phyloP scores from a whole-genome alignment of 1,140 invertebrate genomes.

The Drosophila mayri region DNA sequence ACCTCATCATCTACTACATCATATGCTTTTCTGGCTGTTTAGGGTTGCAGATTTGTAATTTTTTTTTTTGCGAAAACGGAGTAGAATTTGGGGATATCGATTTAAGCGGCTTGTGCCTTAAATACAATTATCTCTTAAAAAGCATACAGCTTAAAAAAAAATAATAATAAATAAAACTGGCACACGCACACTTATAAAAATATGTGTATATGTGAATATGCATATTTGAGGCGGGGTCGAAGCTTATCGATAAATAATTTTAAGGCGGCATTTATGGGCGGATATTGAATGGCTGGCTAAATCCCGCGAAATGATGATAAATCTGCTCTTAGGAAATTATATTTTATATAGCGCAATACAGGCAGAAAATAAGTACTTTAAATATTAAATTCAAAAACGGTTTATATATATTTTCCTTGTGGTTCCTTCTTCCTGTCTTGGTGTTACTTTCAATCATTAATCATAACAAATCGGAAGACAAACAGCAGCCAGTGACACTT shows the following conservation, averaged over 20 bases:
- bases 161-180: neutral
- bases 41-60: conserved; percentile 1
- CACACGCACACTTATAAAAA: neutral
- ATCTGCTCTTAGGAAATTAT: conserved; percentile 11
- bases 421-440: neutral
- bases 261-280: conserved; percentile 32
- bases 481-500: conserved; percentile 51
- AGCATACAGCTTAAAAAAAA: conserved; percentile 14
- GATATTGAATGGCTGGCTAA: conserved; percentile 37
- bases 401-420: neutral
- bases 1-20: no score
- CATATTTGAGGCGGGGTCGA: conserved; percentile 26
- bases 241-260: conserved; percentile 43
- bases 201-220: conserved; percentile 10
- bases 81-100: neutral
- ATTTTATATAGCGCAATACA: neutral
- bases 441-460: conserved; percentile 27
- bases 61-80: neutral
- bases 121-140: conserved; percentile 47
- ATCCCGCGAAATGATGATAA: conserved; percentile 37
- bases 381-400: neutral
- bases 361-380: neutral
- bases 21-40: neutral
- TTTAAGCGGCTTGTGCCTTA: conserved; percentile 52
- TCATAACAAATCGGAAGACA: conserved; percentile 34